A percentile compares a stretch with the other conserved stretches of the same genome.
These are phyloP conservation scores for Alcis repandata DNA, from an alignment of 2,888 invertebrate species.

Conservation along the genomic window DNA sequence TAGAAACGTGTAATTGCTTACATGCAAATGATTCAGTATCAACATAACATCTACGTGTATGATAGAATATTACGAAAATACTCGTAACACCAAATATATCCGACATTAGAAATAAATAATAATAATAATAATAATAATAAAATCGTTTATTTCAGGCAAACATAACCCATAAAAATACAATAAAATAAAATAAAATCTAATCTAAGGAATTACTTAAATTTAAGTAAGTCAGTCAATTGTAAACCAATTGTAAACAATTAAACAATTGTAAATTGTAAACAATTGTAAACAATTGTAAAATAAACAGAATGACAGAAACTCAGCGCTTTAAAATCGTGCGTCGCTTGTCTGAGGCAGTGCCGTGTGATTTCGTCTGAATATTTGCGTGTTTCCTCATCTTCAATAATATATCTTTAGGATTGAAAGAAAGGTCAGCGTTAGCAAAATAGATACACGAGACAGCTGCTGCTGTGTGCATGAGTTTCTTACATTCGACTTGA, in stretches of 20 bases:
- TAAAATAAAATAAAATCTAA: too few species aligned
- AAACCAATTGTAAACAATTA: too few species aligned
- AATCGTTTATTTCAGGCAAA: too few species aligned
- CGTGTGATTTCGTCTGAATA: constrained; percentile 39
- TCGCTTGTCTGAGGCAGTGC: constrained; percentile 34
- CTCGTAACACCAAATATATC: constrained; percentile 22
- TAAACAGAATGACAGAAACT: constrained; percentile 47
- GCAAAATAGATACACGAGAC: constrained; percentile 30
- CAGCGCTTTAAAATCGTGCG: constrained; percentile 38
- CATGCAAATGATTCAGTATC: constrained; percentile 43
- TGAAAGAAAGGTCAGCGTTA: constrained; percentile 47
- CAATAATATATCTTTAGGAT: constrained; percentile 41
- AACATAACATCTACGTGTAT: constrained; percentile 37
- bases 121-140: too few species aligned
- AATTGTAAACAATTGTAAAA: too few species aligned
- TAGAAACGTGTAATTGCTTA: constrained; percentile 40
- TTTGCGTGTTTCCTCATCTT: constrained; percentile 42
- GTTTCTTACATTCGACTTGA: constrained; percentile 16
- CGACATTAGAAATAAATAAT: constrained; percentile 42
- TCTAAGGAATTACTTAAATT: too few species aligned
- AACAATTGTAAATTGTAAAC: too few species aligned
- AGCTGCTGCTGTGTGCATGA: constrained; percentile 5
- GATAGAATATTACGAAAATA: constrained; percentile 40
- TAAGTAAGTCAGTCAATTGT: too few species aligned
- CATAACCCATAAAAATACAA: too few species aligned